Evolutionary conservation across 2,113 vertebrate genomes (phyloP).

Genomic region (Ardeotis arabs): DNA sequence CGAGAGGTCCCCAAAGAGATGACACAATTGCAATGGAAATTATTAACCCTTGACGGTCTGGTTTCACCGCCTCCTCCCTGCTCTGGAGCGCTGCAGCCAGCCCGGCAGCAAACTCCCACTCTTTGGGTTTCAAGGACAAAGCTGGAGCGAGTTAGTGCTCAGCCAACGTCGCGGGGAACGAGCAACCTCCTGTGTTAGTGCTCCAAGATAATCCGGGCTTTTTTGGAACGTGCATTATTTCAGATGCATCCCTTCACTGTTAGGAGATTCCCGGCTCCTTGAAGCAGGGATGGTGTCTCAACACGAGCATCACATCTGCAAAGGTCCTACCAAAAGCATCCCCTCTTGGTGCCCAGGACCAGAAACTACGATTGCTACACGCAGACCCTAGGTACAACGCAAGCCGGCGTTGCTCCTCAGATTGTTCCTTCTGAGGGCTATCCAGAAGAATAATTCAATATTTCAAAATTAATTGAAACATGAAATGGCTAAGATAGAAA

Average conservation of each 20-base stretch:
- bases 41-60: conserved; percentile 62
- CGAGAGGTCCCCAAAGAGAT: conserved; percentile 77
- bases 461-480: conserved; percentile 30
- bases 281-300: neutral
- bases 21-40: conserved; percentile 73
- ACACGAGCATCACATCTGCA: neutral
- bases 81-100: neutral
- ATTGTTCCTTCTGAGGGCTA: neutral
- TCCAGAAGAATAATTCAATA: neutral
- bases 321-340: neutral
- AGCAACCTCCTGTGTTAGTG: neutral
- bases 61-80: neutral
- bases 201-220: neutral
- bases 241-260: neutral
- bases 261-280: neutral
- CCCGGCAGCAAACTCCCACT: neutral
- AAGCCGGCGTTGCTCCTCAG: neutral
- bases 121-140: conserved; percentile 51
- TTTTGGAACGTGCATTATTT: neutral
- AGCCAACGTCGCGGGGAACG: neutral
- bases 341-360: neutral
- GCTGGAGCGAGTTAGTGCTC: neutral
- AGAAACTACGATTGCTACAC: fast-evolving
- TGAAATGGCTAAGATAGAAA: neutral
- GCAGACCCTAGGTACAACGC: neutral